Evolutionary conservation across 2,797 vertebrate genomes (phyloP).

Genomic region (Pygocentrus nattereri): DNA sequence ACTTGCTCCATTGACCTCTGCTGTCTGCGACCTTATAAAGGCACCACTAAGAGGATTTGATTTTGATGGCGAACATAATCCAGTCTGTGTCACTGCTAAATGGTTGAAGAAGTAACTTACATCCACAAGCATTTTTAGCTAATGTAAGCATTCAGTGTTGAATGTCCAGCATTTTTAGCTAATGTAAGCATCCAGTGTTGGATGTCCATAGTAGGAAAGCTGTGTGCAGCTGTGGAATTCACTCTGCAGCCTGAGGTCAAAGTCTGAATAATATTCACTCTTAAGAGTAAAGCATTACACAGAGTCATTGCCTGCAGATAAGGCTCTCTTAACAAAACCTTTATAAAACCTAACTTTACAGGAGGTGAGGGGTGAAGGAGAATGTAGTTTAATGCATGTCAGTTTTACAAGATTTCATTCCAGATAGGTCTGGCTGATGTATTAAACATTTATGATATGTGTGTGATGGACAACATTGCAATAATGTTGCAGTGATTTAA

Average conservation of each 20-base stretch:
- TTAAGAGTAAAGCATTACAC: background rate
- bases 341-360: no score
- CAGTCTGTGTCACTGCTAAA: slow-evolving; percentile 16
- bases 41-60: slow-evolving; percentile 32
- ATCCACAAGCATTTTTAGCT: slow-evolving; percentile 5
- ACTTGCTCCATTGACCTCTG: slow-evolving; percentile 8
- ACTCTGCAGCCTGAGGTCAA: background rate
- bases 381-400: no score
- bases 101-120: slow-evolving; percentile 6
- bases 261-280: background rate
- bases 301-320: background rate
- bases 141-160: slow-evolving; percentile 1
- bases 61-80: slow-evolving; percentile 15
- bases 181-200: background rate
- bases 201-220: slow-evolving; percentile 9
- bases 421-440: no score
- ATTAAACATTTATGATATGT: no score
- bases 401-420: no score
- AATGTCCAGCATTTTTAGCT: background rate
- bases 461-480: background rate
- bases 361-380: no score
- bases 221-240: slow-evolving; percentile 8
- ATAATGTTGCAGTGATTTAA: background rate
- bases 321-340: no score
- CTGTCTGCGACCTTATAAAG: slow-evolving; percentile 6